These are phyloP conservation scores for Synanthedon formicaeformis DNA, from an alignment of 2,888 invertebrate species.

Conservation along the genomic window DNA sequence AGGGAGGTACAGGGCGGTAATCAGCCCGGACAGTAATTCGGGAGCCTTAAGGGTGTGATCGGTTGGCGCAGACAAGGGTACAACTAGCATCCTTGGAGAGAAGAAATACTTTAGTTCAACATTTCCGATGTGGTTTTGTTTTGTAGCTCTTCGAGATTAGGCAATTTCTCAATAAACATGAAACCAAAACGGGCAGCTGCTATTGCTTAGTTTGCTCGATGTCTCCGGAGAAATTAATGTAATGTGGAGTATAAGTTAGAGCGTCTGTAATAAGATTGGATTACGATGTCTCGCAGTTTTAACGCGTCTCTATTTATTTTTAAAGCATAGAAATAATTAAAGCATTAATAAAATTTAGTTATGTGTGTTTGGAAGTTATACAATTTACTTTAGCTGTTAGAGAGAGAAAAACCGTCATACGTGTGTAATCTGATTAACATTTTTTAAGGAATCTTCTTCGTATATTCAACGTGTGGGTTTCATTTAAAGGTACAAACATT, in stretches of 20 bases:
- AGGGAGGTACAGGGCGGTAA: conserved; percentile 42
- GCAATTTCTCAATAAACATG: conserved; percentile 66
- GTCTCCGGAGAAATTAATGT: conserved; percentile 67
- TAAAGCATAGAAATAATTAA: too few relatives aligned
- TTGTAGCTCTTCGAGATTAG: conserved; percentile 68
- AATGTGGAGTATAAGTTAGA: conserved; percentile 57
- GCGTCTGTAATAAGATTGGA: conserved; percentile 46
- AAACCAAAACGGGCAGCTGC: conserved; percentile 53
- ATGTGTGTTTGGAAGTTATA: too few relatives aligned
- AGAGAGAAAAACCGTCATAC: too few relatives aligned
- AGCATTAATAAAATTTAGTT: too few relatives aligned
- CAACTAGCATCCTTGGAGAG: conserved; percentile 61
- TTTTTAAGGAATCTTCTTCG: too few relatives aligned
- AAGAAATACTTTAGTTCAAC: conserved; percentile 68
- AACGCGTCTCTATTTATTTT: conserved; percentile 1
- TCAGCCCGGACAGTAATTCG: conserved; percentile 67
- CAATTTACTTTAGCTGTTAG: too few relatives aligned
- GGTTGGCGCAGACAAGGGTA: conserved; percentile 67
- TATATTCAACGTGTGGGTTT: too few relatives aligned
- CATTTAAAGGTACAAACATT: not conserved
- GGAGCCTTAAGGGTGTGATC: conserved; percentile 68
- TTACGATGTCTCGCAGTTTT: conserved; percentile 48
- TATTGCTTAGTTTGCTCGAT: conserved; percentile 56
- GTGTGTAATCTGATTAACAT: too few relatives aligned
- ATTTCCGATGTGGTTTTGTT: conserved; percentile 68